Base-by-base conservation (phyloP, 2,797 vertebrate genomes). In the Cuniculus paca region DNA sequence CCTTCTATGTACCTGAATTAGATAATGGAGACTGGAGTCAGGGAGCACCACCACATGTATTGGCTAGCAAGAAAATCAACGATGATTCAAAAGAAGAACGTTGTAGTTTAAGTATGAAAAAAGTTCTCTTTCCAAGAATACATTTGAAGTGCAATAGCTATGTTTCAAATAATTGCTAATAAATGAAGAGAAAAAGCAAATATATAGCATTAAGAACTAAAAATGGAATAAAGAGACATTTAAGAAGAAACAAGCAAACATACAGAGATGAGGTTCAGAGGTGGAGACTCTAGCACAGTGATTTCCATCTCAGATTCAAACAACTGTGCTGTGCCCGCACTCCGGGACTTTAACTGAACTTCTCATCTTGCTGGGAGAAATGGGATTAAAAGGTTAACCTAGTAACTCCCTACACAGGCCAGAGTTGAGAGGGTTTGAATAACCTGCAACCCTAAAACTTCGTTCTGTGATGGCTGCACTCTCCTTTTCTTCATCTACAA, bases 131-230 rank as follows among this genome's bases (percentile, higher is more conserved):
- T 74, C 17, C 12, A 28, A 39, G 78, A n/a, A 39, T 52, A 79
- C 31, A 39, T 90, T 77, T 45, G 34, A 58, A 45, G 10, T 22
- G 8, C 8, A 70, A 92, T 17, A 54, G 50, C 70, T 26, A 36
- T 16, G 45, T 82, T 87, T 88, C 82, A 86, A 87, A 85, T 19
- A 45, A 50, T 24, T 75, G 28, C 26, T 39, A 78, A 61, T 16
- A 26, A 77, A 92, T 80, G 82, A 22, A 90, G 75, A 92, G 60
- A 48, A 82, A 94, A 87, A 50, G 28, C 58, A 87, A 68, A 79
- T 68, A 42, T 6, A 48, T 2, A 65, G 7, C 28, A 56, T n/a
- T 14, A 63, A 48, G 52, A 58, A n/a, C 24, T 60, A 61, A 83
- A 70, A 48, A 60, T 16, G 9, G 36, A 28, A 20, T 24, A 48